Evolutionary conservation across 2,888 invertebrate species (phyloP).

Genomic region (Acleris literana): DNA sequence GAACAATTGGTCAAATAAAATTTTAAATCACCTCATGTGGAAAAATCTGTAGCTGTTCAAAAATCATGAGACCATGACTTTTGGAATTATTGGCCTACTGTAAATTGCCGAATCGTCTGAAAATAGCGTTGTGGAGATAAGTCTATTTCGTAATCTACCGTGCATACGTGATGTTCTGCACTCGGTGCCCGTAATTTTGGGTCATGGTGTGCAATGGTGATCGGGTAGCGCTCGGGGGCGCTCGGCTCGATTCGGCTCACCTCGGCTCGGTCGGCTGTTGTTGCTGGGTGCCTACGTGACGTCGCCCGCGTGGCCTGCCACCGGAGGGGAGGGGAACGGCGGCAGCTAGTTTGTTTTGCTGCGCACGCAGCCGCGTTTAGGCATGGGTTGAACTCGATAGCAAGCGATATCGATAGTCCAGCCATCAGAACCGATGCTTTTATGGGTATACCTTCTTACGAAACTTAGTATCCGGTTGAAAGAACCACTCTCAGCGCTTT

Average conservation of each 20-base stretch:
- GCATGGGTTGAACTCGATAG: slow-evolving; percentile 44
- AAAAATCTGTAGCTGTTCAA: too few relatives aligned
- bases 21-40: too few relatives aligned
- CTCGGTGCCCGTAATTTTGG: slow-evolving; percentile 26
- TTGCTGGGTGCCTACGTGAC: slow-evolving; percentile 73
- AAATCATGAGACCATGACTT: too few relatives aligned
- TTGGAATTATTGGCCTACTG: too few relatives aligned
- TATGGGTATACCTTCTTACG: not conserved
- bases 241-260: slow-evolving; percentile 1
- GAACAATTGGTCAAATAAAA: too few relatives aligned
- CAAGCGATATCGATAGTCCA: slow-evolving; percentile 44
- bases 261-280: slow-evolving; percentile 5
- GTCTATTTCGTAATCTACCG: too few relatives aligned
- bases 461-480: not conserved
- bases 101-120: too few relatives aligned
- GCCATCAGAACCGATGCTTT: not conserved
- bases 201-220: slow-evolving; percentile 28
- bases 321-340: slow-evolving; percentile 49
- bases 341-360: slow-evolving; percentile 68
- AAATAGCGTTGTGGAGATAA: too few relatives aligned
- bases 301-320: slow-evolving; percentile 70
- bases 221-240: slow-evolving; percentile 6
- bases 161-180: not conserved
- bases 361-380: slow-evolving; percentile 58
- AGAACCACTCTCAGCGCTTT: too few relatives aligned